These are phyloP conservation scores for Poecile montanus DNA, from an alignment of 2,797 vertebrate genomes.

Conservation along the genomic window DNA sequence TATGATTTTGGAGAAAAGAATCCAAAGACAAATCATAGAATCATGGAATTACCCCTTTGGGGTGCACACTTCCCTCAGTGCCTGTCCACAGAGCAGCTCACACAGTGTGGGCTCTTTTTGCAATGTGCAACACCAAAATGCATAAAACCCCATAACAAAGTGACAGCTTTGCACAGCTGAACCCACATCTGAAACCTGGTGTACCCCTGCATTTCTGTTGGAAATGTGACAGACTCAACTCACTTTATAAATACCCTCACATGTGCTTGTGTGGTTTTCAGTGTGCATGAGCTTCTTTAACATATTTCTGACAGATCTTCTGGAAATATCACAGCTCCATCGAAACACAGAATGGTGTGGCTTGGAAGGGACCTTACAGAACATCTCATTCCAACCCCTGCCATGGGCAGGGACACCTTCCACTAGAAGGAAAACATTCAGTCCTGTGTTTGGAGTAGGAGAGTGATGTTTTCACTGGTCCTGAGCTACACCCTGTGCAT, in stretches of 20 bases:
- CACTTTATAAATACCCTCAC: background rate
- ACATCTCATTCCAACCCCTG: background rate
- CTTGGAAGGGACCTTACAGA: background rate
- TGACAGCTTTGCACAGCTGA: background rate
- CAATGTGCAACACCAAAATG: background rate
- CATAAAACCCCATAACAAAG: rapidly evolving
- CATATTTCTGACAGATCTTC: background rate
- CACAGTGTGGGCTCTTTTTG: background rate
- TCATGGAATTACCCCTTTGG: background rate
- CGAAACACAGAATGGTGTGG: background rate
- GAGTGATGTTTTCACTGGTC: background rate
- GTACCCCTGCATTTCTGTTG: background rate
- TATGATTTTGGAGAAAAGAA: background rate
- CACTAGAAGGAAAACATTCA: background rate
- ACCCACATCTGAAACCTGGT: background rate
- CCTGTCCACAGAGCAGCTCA: background rate
- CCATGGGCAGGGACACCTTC: background rate
- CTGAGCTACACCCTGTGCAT: background rate
- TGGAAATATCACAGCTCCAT: background rate
- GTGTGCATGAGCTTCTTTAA: background rate
- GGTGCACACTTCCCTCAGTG: too few relatives aligned
- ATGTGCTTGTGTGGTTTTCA: background rate
- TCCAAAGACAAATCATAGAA: background rate
- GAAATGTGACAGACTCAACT: background rate
- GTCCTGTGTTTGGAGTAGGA: background rate